phyloP scores from a whole-genome alignment of 2,797 vertebrate species.

The Odontamblyopus rebecca region DNA sequence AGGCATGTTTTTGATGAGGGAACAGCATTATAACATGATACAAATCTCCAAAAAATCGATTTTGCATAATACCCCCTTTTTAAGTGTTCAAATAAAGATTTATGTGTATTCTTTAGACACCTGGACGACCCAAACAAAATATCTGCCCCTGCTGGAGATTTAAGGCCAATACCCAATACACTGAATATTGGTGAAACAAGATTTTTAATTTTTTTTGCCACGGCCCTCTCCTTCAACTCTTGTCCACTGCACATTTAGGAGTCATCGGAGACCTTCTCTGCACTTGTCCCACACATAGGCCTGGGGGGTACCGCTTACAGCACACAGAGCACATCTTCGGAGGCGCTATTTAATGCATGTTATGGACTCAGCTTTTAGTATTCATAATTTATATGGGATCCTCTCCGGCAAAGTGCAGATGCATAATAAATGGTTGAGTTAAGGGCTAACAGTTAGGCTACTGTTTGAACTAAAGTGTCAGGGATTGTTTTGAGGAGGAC shows the following conservation, averaged over 20 bases:
- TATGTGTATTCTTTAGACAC: no score
- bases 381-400: slow-evolving; percentile 81
- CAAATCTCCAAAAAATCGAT: no score
- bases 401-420: slow-evolving; percentile 80
- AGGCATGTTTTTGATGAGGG: no score
- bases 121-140: no score
- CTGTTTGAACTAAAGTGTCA: slow-evolving; percentile 70
- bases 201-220: no score
- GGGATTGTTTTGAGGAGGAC: slow-evolving; percentile 47
- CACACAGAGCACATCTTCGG: slow-evolving; percentile 64
- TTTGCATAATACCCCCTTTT: no score
- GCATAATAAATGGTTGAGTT: slow-evolving; percentile 80
- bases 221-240: neutral
- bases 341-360: slow-evolving; percentile 77
- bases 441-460: slow-evolving; percentile 74
- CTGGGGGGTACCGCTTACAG: slow-evolving; percentile 55
- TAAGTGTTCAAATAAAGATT: no score
- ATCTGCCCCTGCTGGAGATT: no score
- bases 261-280: slow-evolving; percentile 37
- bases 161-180: no score
- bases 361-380: slow-evolving; percentile 83
- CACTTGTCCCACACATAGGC: slow-evolving; percentile 44
- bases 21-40: no score
- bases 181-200: no score
- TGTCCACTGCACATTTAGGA: slow-evolving; percentile 22